Evolutionary conservation across 2,797 vertebrate genomes (phyloP).

Genomic region (Chrosomus eos): DNA sequence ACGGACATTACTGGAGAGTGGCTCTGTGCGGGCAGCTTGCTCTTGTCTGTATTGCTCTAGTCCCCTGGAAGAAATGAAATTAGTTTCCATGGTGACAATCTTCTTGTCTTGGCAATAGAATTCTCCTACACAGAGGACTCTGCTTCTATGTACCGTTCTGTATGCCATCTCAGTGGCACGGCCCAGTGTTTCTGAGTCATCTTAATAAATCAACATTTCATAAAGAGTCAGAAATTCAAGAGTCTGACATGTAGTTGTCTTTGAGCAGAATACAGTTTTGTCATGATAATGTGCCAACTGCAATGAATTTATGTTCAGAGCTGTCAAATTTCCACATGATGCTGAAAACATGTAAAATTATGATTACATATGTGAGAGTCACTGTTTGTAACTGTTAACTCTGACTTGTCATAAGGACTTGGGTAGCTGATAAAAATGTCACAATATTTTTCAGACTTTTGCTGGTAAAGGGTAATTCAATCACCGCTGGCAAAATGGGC

Average conservation of each 20-base stretch:
- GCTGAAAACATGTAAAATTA: neutral
- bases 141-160: constrained; percentile 50
- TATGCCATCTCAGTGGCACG: constrained; percentile 43
- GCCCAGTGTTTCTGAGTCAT: constrained; percentile 46
- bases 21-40: constrained; percentile 35
- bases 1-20: constrained; percentile 35
- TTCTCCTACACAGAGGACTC: constrained; percentile 49
- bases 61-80: constrained; percentile 66
- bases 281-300: constrained; percentile 14
- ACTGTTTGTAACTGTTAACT: constrained; percentile 13
- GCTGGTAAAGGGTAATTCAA: neutral
- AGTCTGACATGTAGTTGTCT: constrained; percentile 36
- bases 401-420: neutral
- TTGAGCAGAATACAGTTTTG: constrained; percentile 16
- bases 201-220: constrained; percentile 54
- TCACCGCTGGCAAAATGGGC: neutral
- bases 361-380: constrained; percentile 1
- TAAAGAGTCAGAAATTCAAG: constrained; percentile 29
- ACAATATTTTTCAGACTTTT: neutral
- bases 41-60: constrained; percentile 50
- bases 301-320: neutral
- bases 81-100: constrained; percentile 70
- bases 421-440: neutral
- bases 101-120: constrained; percentile 63
- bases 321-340: neutral